Conservation (phyloP, 1,140 invertebrate species). For the Lysiphlebus fabarum region DNA sequence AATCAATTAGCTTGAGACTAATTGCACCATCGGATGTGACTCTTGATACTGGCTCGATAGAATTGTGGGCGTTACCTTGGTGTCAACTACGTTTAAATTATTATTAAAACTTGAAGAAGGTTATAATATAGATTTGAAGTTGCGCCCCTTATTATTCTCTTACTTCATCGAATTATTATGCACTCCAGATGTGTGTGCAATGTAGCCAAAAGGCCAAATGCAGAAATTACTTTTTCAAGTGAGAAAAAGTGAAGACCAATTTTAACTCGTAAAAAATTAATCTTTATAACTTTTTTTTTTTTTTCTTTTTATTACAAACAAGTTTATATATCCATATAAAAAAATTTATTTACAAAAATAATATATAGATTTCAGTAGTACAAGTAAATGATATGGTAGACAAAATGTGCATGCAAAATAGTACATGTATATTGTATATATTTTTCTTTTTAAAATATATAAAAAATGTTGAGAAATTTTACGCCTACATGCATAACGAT, state of each 20-base stretch:
- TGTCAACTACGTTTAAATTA: slow-evolving; percentile 21
- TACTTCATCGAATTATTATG: background rate
- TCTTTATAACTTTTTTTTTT: too few species aligned
- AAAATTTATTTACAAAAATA: too few species aligned
- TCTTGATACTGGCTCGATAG: slow-evolving; percentile 21
- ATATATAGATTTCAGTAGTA: too few species aligned
- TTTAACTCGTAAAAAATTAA: too few species aligned
- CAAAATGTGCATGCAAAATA: slow-evolving; percentile 12
- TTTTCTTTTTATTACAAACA: too few species aligned
- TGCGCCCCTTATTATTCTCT: background rate
- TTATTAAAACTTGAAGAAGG: slow-evolving; percentile 12
- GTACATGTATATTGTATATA: background rate
- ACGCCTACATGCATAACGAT: slow-evolving; percentile 22
- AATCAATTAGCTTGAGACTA: slow-evolving; percentile 26
- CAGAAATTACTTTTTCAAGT: too few species aligned
- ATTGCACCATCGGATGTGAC: slow-evolving; percentile 22
- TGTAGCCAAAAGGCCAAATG: too few species aligned
- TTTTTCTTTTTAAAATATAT: slow-evolving; percentile 8
- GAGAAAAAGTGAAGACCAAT: too few species aligned
- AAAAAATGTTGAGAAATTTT: slow-evolving; percentile 20
- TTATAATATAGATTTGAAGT: too few species aligned
- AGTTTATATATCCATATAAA: too few species aligned
- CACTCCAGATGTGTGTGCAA: background rate
- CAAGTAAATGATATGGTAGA: too few species aligned
- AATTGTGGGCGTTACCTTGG: slow-evolving; percentile 19